These are phyloP conservation scores for Gallinago paraguaiae DNA, from an alignment of 2,113 vertebrate species.

Conservation along the genomic window DNA sequence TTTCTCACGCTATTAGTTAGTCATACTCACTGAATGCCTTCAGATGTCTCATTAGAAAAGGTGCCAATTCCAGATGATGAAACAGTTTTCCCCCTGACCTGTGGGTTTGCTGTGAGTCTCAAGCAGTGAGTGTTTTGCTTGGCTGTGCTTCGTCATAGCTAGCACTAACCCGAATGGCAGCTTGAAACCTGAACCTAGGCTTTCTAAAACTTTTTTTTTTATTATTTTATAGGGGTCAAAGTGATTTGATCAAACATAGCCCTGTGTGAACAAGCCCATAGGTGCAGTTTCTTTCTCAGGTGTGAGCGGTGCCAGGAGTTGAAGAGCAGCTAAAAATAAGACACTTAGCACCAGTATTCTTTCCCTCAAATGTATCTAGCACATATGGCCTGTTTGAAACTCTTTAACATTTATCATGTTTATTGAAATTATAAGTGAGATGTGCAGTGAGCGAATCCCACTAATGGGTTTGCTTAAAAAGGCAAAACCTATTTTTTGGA, in stretches of 20 bases:
- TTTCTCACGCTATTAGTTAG: rapidly evolving
- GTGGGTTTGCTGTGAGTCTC: neutral
- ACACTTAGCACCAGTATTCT: neutral
- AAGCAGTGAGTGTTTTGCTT: neutral
- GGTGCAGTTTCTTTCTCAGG: neutral
- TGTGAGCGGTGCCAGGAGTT: neutral
- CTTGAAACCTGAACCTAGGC: neutral
- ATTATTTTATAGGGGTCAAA: neutral
- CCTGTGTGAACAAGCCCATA: rapidly evolving
- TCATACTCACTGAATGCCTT: neutral
- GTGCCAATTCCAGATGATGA: neutral
- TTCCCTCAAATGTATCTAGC: neutral
- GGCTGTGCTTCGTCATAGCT: neutral
- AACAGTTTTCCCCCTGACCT: neutral
- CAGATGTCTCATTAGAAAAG: neutral
- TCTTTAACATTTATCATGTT: neutral
- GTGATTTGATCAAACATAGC: neutral
- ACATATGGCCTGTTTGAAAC: neutral
- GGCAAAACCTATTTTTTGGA: neutral
- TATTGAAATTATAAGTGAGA: neutral
- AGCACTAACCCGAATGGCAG: rapidly evolving
- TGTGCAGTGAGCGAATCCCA: neutral
- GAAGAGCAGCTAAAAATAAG: neutral
- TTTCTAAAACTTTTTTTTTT: no score
- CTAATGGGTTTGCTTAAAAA: neutral